Conservation (phyloP, 2,113 vertebrate genomes). For the Tauraco erythrolophus region DNA sequence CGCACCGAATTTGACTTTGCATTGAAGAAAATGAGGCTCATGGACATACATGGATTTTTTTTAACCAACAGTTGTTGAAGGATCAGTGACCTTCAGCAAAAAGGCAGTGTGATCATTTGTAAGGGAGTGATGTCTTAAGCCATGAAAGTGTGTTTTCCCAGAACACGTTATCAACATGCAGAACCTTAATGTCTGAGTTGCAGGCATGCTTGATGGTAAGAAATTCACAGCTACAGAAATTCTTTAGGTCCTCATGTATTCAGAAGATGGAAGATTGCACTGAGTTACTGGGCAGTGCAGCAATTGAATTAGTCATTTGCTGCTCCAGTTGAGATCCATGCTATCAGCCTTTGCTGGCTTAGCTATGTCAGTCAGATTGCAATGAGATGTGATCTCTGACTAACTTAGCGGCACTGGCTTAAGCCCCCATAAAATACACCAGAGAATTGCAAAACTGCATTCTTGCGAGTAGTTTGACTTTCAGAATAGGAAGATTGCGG, state of each 20-base stretch:
- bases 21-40: neutral
- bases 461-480: neutral
- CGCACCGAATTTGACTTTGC: neutral
- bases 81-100: neutral
- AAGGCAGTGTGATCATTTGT: neutral
- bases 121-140: neutral
- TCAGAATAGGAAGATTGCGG: neutral
- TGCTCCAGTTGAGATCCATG: neutral
- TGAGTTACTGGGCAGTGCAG: neutral
- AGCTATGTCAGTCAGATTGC: neutral
- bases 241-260: neutral
- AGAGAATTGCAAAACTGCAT: neutral
- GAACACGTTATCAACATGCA: neutral
- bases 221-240: neutral
- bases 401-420: neutral
- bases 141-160: neutral
- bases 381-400: neutral
- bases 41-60: neutral
- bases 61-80: neutral
- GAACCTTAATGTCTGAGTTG: neutral
- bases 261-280: neutral
- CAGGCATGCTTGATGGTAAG: neutral
- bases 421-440: neutral
- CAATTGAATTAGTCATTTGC: slow-evolving; percentile 5
- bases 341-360: neutral